Conservation (phyloP, 1,140 invertebrate species). For the Armadillidium nasatum region DNA sequence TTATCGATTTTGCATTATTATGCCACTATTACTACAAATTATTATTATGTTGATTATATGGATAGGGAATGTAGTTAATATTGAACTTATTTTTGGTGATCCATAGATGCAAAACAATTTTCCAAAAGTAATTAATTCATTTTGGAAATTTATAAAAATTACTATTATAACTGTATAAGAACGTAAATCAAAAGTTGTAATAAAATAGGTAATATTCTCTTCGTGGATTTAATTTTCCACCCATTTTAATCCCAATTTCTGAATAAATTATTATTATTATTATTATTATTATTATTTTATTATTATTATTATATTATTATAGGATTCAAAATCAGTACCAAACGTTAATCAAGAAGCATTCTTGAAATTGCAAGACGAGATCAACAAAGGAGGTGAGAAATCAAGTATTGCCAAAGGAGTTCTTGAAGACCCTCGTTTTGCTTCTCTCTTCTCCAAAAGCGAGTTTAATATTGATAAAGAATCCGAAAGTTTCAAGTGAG, state of each 20-base stretch:
- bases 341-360: neutral
- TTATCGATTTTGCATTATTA: too few relatives aligned
- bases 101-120: too few relatives aligned
- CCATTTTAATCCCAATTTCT: too few relatives aligned
- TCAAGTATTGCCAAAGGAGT: neutral
- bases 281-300: neutral
- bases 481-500: neutral
- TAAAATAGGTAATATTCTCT: neutral
- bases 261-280: neutral
- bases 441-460: neutral
- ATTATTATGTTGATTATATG: too few relatives aligned
- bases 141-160: too few relatives aligned
- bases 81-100: too few relatives aligned
- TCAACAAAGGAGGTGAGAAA: neutral
- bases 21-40: too few relatives aligned
- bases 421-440: neutral
- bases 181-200: neutral
- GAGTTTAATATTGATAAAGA: neutral
- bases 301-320: neutral
- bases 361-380: neutral
- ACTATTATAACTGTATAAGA: neutral
- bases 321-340: neutral
- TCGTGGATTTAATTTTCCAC: too few relatives aligned
- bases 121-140: too few relatives aligned
- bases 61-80: too few relatives aligned